Evolutionary conservation across 1,140 invertebrate genomes (phyloP), one percentile per base, ranked within the genome.

Genomic region (Phortica variegata): DNA sequence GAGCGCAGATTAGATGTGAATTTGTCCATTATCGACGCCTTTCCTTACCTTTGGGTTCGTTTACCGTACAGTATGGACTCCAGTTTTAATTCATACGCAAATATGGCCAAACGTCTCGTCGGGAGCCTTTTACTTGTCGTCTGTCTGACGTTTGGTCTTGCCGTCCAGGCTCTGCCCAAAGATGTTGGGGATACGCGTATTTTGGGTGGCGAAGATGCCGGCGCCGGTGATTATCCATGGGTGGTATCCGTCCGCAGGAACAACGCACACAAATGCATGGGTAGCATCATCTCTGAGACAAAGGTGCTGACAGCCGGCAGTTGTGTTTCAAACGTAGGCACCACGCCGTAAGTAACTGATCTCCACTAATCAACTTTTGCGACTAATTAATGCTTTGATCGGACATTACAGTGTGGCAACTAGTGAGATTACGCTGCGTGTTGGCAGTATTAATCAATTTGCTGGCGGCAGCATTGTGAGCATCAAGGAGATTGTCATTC

Each of bases 371-470:
- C 5, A 23, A 6, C 31, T 17, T 1, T 17, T 41, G 12, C 17
- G 26, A 29, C 26, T 29, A 29, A 31, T 17, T 32, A 38, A 23
- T 9, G 12, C 18, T 21, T 21, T 19, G 16, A 18, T 34, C 13
- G 40, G n/a, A n/a, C n/a, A n/a, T n/a, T 8, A 19, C 39, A 74
- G 71, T 0, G 26, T 71, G 3, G 8, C 23, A 13, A 3, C 13
- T 17, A 31, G 43, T 5, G 19, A 10, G 10, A 19, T 73, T 21
- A 47, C 38, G 6, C 52, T 49, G 3, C 71, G 71, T 8, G 57
- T 71, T 33, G 71, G 71, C 32, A 71, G 63, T 54, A 60, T 63
- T n/a, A 74, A 74, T 37, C 63, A 71, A 21, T 71, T 49, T 41
- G 71, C 71, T 32, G 70, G 66, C 15, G 71, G 71, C 9, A 43